Evolutionary conservation across 1,140 invertebrate species (phyloP), one percentile per base, ranked within the genome.

Genomic region (Microplitis mediator): DNA sequence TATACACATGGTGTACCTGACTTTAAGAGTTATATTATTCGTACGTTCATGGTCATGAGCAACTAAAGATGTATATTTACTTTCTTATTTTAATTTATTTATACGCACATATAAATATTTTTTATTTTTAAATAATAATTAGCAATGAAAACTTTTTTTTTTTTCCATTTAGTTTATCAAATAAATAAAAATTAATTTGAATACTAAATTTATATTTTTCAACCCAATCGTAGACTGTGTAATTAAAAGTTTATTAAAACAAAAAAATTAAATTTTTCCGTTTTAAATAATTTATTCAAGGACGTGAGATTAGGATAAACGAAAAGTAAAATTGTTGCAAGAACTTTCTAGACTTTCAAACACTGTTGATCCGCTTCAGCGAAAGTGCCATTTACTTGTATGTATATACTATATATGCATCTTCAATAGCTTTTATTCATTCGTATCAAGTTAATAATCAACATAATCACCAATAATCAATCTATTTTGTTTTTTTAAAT

Each of bases 311-410:
- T 66, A 13, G 16, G 23, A 14, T 66, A 58, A 62, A 66, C 32
- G 35, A 14, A 39, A 16, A 34, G 16, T 3, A 23, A 23, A 23
- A 9, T 60, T 54, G 45, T 56, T 66, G 51, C 32, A 52, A 56
- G 50, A 74, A 74, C 73, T 74, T 74, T 74, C 73, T 74, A 65
- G 52, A 74, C 73, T 74, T 74, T 74, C 73, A 71, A 74, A 74
- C 69, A 66, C 73, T 71, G 73, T 69, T 74, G 69, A 71, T 74
- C 73, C 62, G 68, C 73, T 52, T 54, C 64, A 74, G 73, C 71
- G 73, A 74, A 74, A 74, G 73, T 74, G 34, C 63, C 35, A 14
- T 9, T 23, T 36, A 63, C 58, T 32, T 51, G 31, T 51, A 23
- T 23, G 2, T 23, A 23, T 23, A 23, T 23, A 23, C 0, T 23